Conservation (phyloP, 2,797 vertebrate species). For the Lepilemur septentrionalis region DNA sequence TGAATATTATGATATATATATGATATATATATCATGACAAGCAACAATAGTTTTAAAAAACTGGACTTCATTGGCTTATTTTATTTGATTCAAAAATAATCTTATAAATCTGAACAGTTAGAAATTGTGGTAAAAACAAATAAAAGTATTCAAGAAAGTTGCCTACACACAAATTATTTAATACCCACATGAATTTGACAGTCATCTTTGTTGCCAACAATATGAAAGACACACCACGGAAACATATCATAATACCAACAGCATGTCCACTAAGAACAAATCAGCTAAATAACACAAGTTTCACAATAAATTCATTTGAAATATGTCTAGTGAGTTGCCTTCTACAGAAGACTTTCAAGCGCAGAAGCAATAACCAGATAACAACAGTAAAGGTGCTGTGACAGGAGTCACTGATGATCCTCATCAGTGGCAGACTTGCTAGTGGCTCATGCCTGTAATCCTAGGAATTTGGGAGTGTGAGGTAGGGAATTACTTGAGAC, state of each 20-base stretch:
- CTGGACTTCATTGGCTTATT: not conserved
- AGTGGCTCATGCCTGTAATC: not conserved
- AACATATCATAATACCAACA: not conserved
- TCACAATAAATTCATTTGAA: slow-evolving; percentile 25
- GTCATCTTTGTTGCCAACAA: not conserved
- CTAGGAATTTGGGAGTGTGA: not conserved
- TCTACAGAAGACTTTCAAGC: not conserved
- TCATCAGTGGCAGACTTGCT: not conserved
- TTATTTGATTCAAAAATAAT: not conserved
- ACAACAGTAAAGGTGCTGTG: not conserved
- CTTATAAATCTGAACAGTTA: not conserved
- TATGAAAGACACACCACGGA: slow-evolving; percentile 19
- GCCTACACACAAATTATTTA: not conserved
- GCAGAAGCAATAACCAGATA: not conserved
- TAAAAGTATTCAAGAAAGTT: not conserved
- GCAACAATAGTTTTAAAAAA: not conserved
- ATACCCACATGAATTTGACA: not conserved
- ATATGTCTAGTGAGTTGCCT: not conserved
- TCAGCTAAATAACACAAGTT: not conserved
- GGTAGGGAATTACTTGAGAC: not conserved
- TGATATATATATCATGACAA: not conserved
- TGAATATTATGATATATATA: not conserved
- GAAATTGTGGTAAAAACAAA: slow-evolving; percentile 5
- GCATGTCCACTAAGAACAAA: not conserved
- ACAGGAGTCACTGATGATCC: not conserved